Evolutionary conservation across 2,888 invertebrate species (phyloP).

Genomic region (Labia minor): DNA sequence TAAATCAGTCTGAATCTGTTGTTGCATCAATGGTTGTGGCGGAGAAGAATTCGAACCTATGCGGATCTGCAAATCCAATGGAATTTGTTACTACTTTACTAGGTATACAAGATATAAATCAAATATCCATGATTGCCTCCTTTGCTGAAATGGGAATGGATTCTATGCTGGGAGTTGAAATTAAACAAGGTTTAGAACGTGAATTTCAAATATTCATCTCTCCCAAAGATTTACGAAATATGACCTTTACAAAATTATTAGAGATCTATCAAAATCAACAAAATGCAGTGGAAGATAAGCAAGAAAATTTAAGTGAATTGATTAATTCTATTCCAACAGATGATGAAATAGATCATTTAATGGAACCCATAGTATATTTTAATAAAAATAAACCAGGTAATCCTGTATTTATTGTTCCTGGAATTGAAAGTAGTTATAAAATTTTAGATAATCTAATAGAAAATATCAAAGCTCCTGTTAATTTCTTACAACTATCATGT

Average conservation of each 20-base stretch:
- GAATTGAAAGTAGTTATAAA: conserved; percentile 47
- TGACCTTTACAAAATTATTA: conserved; percentile 58
- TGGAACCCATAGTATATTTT: neutral
- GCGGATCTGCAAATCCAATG: conserved; percentile 54
- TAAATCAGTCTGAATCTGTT: conserved; percentile 53
- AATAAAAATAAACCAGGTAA: conserved; percentile 33
- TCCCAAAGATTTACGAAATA: conserved; percentile 69
- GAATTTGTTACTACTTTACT: conserved; percentile 56
- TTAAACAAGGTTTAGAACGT: conserved; percentile 82
- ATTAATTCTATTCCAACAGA: neutral
- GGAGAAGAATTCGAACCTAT: conserved; percentile 56
- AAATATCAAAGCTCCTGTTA: neutral
- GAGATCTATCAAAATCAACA: conserved; percentile 36
- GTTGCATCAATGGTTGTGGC: conserved; percentile 81
- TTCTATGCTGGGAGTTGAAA: conserved; percentile 93
- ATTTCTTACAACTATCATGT: neutral
- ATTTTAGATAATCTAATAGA: neutral
- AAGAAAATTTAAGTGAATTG: conserved; percentile 25
- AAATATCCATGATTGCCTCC: conserved; percentile 32
- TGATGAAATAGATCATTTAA: neutral
- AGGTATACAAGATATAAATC: conserved; percentile 35
- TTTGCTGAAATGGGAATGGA: conserved; percentile 92
- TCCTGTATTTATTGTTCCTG: conserved; percentile 37
- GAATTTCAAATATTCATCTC: conserved; percentile 79
- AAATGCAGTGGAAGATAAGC: conserved; percentile 38